Evolutionary conservation across 1,140 invertebrate genomes (phyloP), one percentile per base, ranked within the genome.

Genomic region (Oryzaephilus surinamensis): DNA sequence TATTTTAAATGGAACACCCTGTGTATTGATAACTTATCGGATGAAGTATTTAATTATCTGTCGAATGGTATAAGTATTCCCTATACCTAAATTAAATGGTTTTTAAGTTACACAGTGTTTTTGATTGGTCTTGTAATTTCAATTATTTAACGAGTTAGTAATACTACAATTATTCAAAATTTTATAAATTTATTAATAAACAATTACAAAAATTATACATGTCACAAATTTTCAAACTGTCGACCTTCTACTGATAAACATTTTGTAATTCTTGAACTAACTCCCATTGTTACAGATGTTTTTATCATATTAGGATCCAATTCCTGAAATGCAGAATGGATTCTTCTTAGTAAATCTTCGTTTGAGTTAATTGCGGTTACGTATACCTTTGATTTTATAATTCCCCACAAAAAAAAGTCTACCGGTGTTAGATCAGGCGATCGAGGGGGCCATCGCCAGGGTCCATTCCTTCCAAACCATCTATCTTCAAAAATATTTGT

Each of bases 341-440:
- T 31, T 15, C 11, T 31, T 5, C 19, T 4, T 14, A 17, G 16
- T 14, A 31, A 17, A 31, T 31, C 30, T 31, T 31, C 30, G 3
- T 17, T n/a, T 10, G 7, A 17, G 16, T 17, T 17, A 31, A 31
- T 31, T 5, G 30, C 14, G 13, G 10, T 15, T 15, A 17, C 13
- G 11, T 31, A 31, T 6, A 31, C 30, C 11, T 31, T 31, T 5
- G 16, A 4, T 15, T 31, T 31, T 14, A 31, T 4, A 5, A 17
- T 31, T 1, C 30, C 30, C 13, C 30, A 31, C 13, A 31, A 31
- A 31, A 13, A 29, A 14, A 31, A 31, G 11, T 31, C 30, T n/a
- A 31, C 7, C 4, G 30, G 30, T 14, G 30, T 31, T 11, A 31
- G 13, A n/a, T 31, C 10, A 4, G 30, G 30, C 6, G 1, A 17